phyloP scores from a whole-genome alignment of 2,797 vertebrate genomes.

The Chelon auratus region DNA sequence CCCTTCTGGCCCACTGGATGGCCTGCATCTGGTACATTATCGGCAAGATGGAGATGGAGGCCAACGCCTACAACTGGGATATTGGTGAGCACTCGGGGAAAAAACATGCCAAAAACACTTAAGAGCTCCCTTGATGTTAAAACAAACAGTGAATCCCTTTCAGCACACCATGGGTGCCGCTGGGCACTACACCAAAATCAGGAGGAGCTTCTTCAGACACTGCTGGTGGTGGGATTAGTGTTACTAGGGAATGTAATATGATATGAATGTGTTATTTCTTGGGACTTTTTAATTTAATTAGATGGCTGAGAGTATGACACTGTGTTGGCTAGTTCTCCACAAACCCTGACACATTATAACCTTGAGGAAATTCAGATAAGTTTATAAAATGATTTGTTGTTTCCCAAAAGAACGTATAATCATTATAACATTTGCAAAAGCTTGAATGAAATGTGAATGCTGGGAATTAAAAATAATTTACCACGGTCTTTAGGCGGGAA shows the following conservation, averaged over 20 bases:
- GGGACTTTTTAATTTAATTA: background rate
- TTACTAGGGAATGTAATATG: background rate
- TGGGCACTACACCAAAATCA: conserved; percentile 3
- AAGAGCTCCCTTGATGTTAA: background rate
- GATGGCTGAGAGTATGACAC: too few species aligned
- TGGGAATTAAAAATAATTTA: background rate
- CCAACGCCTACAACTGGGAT: conserved; percentile 94
- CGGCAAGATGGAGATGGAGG: conserved; percentile 97
- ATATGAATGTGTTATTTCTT: background rate
- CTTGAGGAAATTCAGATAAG: too few species aligned
- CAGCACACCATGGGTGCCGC: background rate
- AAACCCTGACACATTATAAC: too few species aligned
- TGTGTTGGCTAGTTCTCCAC: too few species aligned
- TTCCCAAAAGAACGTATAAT: background rate
- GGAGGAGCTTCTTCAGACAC: background rate
- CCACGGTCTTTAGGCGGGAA: background rate
- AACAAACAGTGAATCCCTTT: background rate
- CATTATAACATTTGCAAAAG: background rate
- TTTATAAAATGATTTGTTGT: background rate
- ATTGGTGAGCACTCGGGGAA: conserved; percentile 87
- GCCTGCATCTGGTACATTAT: conserved; percentile 99
- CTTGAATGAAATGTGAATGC: background rate
- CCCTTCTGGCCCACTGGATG: conserved; percentile 98
- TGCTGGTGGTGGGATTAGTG: conserved; percentile 3
- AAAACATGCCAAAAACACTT: background rate